Percentiles rank a stretch among this genome's conserved stretches.
Conservation (phyloP, 2,113 vertebrate genomes). For the Megaceryle maxima region DNA sequence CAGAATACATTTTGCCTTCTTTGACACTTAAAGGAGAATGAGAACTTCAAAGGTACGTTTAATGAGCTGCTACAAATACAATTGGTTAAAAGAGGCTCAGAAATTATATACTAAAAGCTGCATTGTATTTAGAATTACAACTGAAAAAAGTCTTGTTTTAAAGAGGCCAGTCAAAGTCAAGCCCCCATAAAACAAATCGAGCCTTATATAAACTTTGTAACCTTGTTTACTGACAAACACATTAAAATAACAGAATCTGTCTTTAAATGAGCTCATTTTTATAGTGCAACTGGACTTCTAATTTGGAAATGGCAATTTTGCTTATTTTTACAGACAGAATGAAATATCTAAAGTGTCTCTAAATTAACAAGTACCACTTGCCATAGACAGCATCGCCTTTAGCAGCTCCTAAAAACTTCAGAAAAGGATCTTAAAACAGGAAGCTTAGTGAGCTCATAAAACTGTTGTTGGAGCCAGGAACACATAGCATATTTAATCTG, state of each 20-base stretch:
- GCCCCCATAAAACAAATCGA: conserved; percentile 62
- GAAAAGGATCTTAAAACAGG: conserved; percentile 89
- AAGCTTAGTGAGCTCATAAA: conserved; percentile 90
- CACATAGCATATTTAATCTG: conserved; percentile 99
- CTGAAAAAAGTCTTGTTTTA: conserved; percentile 40
- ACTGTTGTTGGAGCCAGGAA: conserved; percentile 86
- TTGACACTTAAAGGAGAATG: conserved; percentile 17
- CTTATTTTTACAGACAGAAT: conserved; percentile 64
- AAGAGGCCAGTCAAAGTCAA: conserved; percentile 38
- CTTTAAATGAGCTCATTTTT: conserved; percentile 1
- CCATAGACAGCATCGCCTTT: conserved; percentile 81
- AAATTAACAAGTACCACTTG: conserved; percentile 78
- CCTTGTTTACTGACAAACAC: conserved; percentile 43
- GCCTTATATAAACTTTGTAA: conserved; percentile 50
- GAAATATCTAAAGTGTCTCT: conserved; percentile 72
- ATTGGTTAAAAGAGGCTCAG: conserved; percentile 47
- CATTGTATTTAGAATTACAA: conserved; percentile 46
- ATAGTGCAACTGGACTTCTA: not conserved
- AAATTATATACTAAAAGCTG: conserved; percentile 60
- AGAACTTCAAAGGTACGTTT: conserved; percentile 70
- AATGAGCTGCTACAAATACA: conserved; percentile 53
- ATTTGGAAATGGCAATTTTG: conserved; percentile 66
- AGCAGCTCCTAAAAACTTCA: conserved; percentile 90
- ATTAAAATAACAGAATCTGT: conserved; percentile 24
- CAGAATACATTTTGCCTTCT: conserved; percentile 63